phyloP scores from a whole-genome alignment of 2,888 invertebrate genomes.

The Lasioglossum oenotherae region DNA sequence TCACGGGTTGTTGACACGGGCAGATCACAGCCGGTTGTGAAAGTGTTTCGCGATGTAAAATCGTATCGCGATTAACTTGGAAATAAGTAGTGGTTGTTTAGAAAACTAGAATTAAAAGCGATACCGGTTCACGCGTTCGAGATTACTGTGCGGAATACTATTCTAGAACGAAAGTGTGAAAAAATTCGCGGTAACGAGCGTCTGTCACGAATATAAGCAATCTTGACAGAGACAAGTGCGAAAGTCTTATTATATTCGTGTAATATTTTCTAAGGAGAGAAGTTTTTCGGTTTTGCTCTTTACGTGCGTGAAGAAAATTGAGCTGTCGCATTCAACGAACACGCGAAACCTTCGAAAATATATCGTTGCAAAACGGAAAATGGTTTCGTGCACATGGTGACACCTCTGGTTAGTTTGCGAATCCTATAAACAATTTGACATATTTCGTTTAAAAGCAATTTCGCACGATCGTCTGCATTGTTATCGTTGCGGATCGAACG shows the following conservation, averaged over 20 bases:
- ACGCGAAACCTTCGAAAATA: conserved; percentile 42
- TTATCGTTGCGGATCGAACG: background rate
- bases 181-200: conserved; percentile 74
- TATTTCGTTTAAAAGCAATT: conserved; percentile 34
- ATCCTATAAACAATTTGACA: conserved; percentile 62
- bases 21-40: conserved; percentile 80
- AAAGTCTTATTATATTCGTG: conserved; percentile 33
- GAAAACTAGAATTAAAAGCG: conserved; percentile 39
- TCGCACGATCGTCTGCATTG: background rate
- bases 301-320: conserved; percentile 22
- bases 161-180: conserved; percentile 50
- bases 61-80: conserved; percentile 61
- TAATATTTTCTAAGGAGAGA: conserved; percentile 8
- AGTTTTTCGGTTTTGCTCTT: conserved; percentile 24
- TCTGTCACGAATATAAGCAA: conserved; percentile 72
- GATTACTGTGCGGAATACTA: conserved; percentile 28
- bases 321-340: conserved; percentile 24
- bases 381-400: conserved; percentile 80
- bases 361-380: conserved; percentile 58
- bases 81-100: conserved; percentile 51
- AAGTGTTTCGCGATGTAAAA: conserved; percentile 76
- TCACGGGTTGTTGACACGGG: conserved; percentile 82
- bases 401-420: conserved; percentile 76
- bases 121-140: conserved; percentile 35
- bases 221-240: conserved; percentile 61